Percentiles rank a stretch among this genome's conserved stretches.
phyloP scores from a whole-genome alignment of 35 echinoderm and acorn worm genomes.

The Strongylocentrotus purpuratus region DNA sequence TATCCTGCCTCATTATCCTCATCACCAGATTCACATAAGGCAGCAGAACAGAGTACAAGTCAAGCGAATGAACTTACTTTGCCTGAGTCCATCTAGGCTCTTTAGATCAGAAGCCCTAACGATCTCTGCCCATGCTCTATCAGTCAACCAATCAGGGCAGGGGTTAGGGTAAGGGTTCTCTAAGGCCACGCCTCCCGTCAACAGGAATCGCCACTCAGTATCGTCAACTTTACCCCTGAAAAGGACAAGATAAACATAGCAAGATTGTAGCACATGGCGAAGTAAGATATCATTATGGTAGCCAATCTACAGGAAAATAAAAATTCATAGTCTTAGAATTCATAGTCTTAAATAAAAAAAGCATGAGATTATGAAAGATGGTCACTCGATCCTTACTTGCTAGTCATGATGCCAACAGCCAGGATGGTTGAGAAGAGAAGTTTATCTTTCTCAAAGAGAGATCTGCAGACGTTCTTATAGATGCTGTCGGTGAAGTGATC shows the following conservation, averaged over 20 bases:
- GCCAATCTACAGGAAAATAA: no score
- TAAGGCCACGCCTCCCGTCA: constrained; percentile 88
- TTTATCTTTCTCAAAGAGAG: constrained; percentile 98
- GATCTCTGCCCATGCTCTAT: constrained; percentile 95
- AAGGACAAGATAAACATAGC: neutral
- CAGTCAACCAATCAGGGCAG: constrained; percentile 91
- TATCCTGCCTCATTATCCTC: neutral
- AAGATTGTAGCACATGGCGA: no score
- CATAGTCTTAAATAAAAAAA: no score
- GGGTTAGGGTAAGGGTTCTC: constrained; percentile 96
- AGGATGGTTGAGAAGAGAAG: constrained; percentile 94
- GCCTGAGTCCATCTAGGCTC: constrained; percentile 74
- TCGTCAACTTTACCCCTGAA: constrained; percentile 82
- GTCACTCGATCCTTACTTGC: constrained; percentile 61
- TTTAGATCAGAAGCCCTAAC: constrained; percentile 80
- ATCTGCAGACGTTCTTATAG: constrained; percentile 93
- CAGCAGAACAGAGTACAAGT: neutral
- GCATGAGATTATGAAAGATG: no score
- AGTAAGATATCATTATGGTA: no score
- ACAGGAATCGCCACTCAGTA: constrained; percentile 85
- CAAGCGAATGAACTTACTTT: constrained; percentile 64
- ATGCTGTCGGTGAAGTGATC: constrained; percentile 99
- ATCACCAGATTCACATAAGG: neutral
- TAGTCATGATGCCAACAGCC: constrained; percentile 81
- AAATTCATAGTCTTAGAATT: no score